Percentiles rank a stretch among this genome's conserved stretches.
Evolutionary conservation across 2,113 vertebrate genomes (phyloP).

Genomic region (Heterocephalus glaber): DNA sequence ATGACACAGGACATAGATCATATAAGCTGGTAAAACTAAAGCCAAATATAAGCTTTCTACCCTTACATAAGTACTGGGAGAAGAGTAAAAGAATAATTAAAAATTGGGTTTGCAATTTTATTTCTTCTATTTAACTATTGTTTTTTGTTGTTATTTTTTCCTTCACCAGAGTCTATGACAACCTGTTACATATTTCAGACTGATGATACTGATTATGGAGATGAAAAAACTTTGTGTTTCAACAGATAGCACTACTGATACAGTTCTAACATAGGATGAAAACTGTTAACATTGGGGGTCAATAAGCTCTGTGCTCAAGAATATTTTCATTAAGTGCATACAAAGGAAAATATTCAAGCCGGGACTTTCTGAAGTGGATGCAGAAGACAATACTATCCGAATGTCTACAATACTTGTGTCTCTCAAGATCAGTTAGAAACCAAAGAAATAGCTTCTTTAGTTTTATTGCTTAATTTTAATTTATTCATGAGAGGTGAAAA

Average conservation of each 20-base stretch:
- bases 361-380: background rate
- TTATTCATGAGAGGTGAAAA: slow-evolving; percentile 17
- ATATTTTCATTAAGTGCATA: background rate
- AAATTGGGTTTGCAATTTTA: slow-evolving; percentile 13
- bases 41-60: slow-evolving; percentile 23
- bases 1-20: background rate
- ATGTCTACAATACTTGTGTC: background rate
- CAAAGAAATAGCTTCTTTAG: slow-evolving; percentile 6
- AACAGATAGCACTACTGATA: background rate
- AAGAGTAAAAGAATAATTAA: background rate
- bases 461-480: background rate
- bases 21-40: background rate
- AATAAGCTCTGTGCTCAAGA: background rate
- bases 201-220: background rate
- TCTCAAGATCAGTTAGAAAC: background rate
- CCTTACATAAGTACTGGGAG: background rate
- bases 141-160: slow-evolving; percentile 11
- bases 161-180: background rate
- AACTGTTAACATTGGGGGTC: background rate
- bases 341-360: slow-evolving; percentile 33
- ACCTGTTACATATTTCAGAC: background rate
- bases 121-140: slow-evolving; percentile 20
- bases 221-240: background rate
- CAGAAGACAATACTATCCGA: background rate
- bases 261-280: background rate